Conservation (phyloP, 2,888 invertebrate species). For the Celastrina argiolus region DNA sequence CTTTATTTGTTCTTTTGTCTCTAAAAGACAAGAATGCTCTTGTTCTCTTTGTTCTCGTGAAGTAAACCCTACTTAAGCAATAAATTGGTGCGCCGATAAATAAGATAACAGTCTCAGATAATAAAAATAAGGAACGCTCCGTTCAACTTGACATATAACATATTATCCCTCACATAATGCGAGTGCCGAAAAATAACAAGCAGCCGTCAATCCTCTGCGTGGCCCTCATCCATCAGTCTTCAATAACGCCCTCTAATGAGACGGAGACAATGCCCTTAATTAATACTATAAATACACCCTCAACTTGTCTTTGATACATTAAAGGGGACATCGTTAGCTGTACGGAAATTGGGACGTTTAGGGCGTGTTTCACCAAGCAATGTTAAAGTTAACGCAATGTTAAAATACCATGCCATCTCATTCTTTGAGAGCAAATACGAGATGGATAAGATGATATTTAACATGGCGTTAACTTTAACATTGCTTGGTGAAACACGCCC, state of each 20-base stretch:
- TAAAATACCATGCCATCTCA: too few relatives aligned
- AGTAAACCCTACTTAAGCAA: background rate
- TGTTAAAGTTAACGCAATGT: too few relatives aligned
- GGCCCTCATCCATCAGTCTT: constrained; percentile 14
- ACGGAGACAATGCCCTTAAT: constrained; percentile 12
- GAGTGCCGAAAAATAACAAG: constrained; percentile 18
- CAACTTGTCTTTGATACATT: constrained; percentile 12
- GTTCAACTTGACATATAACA: constrained; percentile 1
- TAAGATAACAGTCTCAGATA: background rate
- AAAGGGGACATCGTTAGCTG: background rate
- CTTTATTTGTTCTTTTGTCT: background rate
- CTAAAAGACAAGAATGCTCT: too few relatives aligned
- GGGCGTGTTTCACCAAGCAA: too few relatives aligned
- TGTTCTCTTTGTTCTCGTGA: too few relatives aligned
- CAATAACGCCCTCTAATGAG: constrained; percentile 15
- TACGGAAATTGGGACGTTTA: background rate
- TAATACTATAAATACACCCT: constrained; percentile 16
- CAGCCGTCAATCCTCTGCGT: background rate
- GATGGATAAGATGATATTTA: too few relatives aligned
- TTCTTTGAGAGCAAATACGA: too few relatives aligned
- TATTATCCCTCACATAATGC: constrained; percentile 10
- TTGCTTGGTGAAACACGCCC: too few relatives aligned
- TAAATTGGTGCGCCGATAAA: background rate
- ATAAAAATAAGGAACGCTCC: background rate
- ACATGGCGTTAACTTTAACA: too few relatives aligned